Conservation (phyloP, 2,113 vertebrate species). For the Gobio gobio region DNA sequence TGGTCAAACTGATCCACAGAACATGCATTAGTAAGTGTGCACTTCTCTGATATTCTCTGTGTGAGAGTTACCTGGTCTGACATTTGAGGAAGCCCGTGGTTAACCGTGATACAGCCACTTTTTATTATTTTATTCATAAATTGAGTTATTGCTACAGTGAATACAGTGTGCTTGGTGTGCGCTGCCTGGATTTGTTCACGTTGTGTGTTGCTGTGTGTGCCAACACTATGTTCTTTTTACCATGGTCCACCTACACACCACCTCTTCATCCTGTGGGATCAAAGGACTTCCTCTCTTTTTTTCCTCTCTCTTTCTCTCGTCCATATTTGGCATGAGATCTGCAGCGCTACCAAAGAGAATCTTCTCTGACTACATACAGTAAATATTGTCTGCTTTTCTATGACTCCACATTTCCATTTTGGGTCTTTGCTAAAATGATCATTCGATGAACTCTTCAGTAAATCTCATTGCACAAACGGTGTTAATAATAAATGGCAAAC, state of each 20-base stretch:
- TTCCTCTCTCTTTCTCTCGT: neutral
- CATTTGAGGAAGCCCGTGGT: neutral
- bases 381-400: neutral
- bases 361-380: slow-evolving; percentile 5
- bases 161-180: neutral
- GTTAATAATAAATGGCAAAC: slow-evolving; percentile 8
- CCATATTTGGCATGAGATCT: neutral
- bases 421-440: neutral
- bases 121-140: slow-evolving; percentile 22
- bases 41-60: slow-evolving; percentile 4
- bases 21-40: slow-evolving; percentile 24
- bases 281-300: neutral
- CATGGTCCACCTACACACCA: slow-evolving; percentile 23
- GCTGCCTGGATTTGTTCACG: neutral
- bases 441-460: neutral
- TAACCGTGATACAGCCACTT: neutral
- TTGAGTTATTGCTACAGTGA: neutral
- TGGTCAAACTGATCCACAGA: slow-evolving; percentile 8
- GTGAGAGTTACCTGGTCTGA: neutral
- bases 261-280: slow-evolving; percentile 33
- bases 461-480: neutral
- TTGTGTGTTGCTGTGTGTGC: neutral
- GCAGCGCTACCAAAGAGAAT: neutral
- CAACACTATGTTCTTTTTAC: neutral
- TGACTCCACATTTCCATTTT: neutral